These are phyloP conservation scores for Sander lucioperca DNA, from an alignment of 2,113 vertebrate species.

Conservation along the genomic window DNA sequence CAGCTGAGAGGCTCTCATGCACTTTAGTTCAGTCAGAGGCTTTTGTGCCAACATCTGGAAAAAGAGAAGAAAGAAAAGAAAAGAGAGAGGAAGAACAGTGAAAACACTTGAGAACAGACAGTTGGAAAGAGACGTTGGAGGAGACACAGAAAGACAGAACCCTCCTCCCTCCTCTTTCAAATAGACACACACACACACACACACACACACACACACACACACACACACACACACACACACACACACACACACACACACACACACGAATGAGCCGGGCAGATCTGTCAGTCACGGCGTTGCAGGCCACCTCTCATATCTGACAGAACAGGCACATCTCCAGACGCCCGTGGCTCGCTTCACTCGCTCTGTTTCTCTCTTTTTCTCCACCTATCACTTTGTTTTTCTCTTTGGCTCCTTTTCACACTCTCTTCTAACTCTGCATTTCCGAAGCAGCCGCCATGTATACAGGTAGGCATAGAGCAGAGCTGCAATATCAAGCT, in stretches of 20 bases:
- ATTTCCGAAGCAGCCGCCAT: slow-evolving; percentile 53
- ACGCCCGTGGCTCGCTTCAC: slow-evolving; percentile 70
- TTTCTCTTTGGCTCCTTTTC: slow-evolving; percentile 22
- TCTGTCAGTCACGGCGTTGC: slow-evolving; percentile 75
- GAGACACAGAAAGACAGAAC: slow-evolving; percentile 52
- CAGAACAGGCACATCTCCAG: slow-evolving; percentile 76
- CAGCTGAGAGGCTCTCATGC: slow-evolving; percentile 27
- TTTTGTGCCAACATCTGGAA: slow-evolving; percentile 67
- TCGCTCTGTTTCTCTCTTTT: slow-evolving; percentile 53
- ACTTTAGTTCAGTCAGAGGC: slow-evolving; percentile 22
- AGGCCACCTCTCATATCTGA: slow-evolving; percentile 74
- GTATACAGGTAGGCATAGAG: slow-evolving; percentile 46
- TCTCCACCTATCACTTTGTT: slow-evolving; percentile 34
- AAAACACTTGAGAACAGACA: slow-evolving; percentile 62
- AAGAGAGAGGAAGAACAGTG: slow-evolving; percentile 39
- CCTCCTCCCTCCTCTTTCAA: slow-evolving; percentile 53
- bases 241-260: slow-evolving; percentile 16
- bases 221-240: slow-evolving; percentile 25
- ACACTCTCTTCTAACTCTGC: slow-evolving; percentile 19
- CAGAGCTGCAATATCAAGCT: neutral
- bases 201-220: slow-evolving; percentile 15
- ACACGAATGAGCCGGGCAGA: slow-evolving; percentile 66
- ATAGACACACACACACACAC: slow-evolving; percentile 42
- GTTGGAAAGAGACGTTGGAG: slow-evolving; percentile 66
- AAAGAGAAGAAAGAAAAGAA: slow-evolving; percentile 35